Conservation (phyloP, 2,888 invertebrate genomes). For the Drosophila anceps region DNA sequence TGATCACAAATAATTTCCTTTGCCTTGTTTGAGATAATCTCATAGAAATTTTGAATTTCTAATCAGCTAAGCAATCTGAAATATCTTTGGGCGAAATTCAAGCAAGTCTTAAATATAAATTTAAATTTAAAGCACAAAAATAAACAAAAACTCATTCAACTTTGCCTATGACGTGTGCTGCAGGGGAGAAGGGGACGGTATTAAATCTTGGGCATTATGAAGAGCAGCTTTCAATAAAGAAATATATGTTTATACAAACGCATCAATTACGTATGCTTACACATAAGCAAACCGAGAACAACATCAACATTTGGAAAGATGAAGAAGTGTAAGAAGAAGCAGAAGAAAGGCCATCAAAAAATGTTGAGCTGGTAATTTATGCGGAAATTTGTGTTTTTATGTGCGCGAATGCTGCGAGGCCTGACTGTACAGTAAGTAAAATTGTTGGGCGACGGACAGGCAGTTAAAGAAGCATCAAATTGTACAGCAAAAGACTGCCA, state of each 20-base stretch:
- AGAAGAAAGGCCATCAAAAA: slow-evolving; percentile 38
- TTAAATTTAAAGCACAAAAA: neutral
- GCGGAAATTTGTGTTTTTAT: slow-evolving; percentile 77
- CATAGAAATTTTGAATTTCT: too few species aligned
- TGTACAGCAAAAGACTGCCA: slow-evolving; percentile 28
- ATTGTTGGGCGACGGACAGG: slow-evolving; percentile 76
- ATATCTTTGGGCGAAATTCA: too few species aligned
- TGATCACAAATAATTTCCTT: neutral
- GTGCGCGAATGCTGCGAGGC: slow-evolving; percentile 57
- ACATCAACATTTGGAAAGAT: neutral
- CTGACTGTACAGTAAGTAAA: slow-evolving; percentile 64
- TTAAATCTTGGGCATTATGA: slow-evolving; percentile 7
- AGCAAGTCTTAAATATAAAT: neutral
- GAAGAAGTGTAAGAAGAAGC: neutral
- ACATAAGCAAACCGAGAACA: slow-evolving; percentile 33
- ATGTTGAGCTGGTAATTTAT: slow-evolving; percentile 74
- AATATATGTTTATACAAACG: slow-evolving; percentile 36
- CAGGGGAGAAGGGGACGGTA: too few species aligned
- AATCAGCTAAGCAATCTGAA: neutral
- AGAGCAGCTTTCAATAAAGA: slow-evolving; percentile 3
- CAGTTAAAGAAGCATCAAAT: slow-evolving; percentile 69
- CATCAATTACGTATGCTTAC: slow-evolving; percentile 63
- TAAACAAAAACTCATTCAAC: neutral
- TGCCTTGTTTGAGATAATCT: too few species aligned
- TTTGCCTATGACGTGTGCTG: neutral